These are phyloP conservation scores for Tapera naevia DNA, from an alignment of 2,797 vertebrate genomes.

Conservation along the genomic window DNA sequence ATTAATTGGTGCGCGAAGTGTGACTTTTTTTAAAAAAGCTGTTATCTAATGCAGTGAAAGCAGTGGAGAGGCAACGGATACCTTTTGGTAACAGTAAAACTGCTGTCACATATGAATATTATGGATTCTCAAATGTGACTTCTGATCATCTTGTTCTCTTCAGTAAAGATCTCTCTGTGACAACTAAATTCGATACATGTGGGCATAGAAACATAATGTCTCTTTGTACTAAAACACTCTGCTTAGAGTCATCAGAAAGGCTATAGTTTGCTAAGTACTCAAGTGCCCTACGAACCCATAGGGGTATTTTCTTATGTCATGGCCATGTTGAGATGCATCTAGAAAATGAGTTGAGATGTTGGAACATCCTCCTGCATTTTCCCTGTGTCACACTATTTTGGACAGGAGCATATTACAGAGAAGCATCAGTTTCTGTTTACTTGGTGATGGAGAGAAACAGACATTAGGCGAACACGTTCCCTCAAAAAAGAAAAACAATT, in stretches of 20 bases:
- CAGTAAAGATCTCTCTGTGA: background rate
- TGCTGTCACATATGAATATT: background rate
- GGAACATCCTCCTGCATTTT: background rate
- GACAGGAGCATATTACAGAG: background rate
- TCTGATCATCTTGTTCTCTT: background rate
- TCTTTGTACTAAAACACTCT: background rate
- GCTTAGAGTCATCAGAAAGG: background rate
- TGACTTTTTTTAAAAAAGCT: background rate
- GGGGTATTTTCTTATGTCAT: background rate
- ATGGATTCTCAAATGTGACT: background rate
- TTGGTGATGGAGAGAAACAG: background rate
- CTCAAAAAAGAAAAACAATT: background rate
- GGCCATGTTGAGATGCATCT: background rate
- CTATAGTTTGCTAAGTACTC: background rate
- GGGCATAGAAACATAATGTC: background rate
- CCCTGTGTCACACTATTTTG: background rate
- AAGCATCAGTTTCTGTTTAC: background rate
- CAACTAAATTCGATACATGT: background rate
- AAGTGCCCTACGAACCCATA: background rate
- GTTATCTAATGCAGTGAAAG: background rate
- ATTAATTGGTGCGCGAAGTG: background rate
- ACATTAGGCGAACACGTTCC: background rate
- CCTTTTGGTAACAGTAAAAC: background rate
- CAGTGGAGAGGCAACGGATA: background rate
- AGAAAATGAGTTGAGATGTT: background rate